Base-by-base conservation (phyloP, 2,113 vertebrate genomes). In the Candoia aspera region DNA sequence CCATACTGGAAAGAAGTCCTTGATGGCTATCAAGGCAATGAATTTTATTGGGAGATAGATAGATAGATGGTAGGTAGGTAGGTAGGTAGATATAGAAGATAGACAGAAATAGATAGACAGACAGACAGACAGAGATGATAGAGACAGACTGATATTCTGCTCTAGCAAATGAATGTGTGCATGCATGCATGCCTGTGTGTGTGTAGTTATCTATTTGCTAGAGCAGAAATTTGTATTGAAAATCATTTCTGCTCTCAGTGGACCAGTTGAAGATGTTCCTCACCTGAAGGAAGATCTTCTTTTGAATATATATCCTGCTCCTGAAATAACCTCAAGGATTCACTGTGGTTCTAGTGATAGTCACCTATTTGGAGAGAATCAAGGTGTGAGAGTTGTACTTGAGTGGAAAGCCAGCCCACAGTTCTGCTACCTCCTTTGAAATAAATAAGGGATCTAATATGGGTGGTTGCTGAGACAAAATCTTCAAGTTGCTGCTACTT, bases 361-460 rank as follows among this genome's bases (percentile, higher is more conserved):
- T 83, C 68, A 26, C 24, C n/a, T 26, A 8, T 26, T 3, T 55
- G 13, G 11, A 42, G 33, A 83, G 33, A 29, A 4, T 29, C 21
- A 26, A 84, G 11, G 53, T 13, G 46, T 26, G 46, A 84, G 37
- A 0, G 1, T 53, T 49, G 1, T 6, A 55, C 49, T 54, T 54
- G 5, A 17, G 6, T 53, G 6, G 24, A 55, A 55, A n/a, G 26
- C 2, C 24, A 55, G 46, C 24, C 26, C 24, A 60, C 17, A 85
- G 26, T 11, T 62, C 42, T 91, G 90, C 90, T 85, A 17, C 83
- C 83, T 91, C 17, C 42, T 91, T 85, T 91, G 90, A 62, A 86
- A 91, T 84, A 29, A 60, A 84, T 33, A 12, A 49, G 90, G 12
- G 5, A 6, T 8, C n/a, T 85, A 10, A 87, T 23, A 23, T 2